These are phyloP conservation scores for Rhipidura dahli DNA, from an alignment of 2,113 vertebrate species.

Conservation along the genomic window DNA sequence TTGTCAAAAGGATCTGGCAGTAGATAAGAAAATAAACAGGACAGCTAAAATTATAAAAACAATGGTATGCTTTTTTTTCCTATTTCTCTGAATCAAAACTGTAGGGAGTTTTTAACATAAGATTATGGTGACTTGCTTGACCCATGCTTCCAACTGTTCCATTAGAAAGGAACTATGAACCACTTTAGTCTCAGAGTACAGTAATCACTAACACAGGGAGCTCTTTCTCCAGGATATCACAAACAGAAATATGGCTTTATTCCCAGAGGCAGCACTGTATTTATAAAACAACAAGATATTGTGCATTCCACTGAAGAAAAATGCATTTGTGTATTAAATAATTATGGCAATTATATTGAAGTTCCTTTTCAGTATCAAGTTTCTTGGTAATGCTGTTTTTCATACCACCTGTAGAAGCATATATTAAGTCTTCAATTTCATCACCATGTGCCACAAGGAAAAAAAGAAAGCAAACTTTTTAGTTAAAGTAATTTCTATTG, in stretches of 20 bases:
- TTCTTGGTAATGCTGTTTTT: background rate
- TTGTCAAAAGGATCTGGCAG: background rate
- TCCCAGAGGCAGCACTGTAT: background rate
- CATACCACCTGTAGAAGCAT: background rate
- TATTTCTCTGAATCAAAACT: background rate
- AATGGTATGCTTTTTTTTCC: rapidly evolving
- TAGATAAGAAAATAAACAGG: background rate
- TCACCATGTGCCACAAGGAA: rapidly evolving
- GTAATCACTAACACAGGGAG: background rate
- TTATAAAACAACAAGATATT: background rate
- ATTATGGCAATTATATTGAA: background rate
- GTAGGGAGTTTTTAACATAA: background rate
- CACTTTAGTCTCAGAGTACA: background rate
- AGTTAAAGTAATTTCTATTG: background rate
- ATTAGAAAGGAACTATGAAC: background rate
- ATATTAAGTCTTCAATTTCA: background rate
- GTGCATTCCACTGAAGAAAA: background rate
- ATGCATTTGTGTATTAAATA: background rate
- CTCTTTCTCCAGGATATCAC: background rate
- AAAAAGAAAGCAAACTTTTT: background rate
- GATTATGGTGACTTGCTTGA: background rate
- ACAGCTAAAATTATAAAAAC: background rate
- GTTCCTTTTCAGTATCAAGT: background rate
- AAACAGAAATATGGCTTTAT: background rate
- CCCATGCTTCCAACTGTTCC: background rate